Conservation (phyloP, 2,888 invertebrate genomes). For the Drosophila mercatorum region DNA sequence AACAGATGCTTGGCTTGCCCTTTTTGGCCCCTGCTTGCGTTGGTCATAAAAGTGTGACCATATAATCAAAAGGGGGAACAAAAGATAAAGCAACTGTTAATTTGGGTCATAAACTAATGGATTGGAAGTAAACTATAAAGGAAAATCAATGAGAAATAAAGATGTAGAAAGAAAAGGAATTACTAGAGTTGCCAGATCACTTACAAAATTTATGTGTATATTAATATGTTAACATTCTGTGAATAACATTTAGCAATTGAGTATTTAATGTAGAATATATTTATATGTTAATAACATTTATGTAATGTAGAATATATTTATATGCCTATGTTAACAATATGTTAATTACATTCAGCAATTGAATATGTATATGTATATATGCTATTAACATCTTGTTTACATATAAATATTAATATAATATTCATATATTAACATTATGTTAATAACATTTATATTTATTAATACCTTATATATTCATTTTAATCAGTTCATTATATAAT, state of each 20-base stretch:
- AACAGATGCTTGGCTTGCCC: constrained; percentile 18
- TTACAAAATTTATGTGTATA: background rate
- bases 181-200: background rate
- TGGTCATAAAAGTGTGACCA: constrained; percentile 41
- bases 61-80: constrained; percentile 16
- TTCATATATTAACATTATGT: background rate
- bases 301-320: too few relatives aligned
- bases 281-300: background rate
- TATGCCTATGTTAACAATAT: too few relatives aligned
- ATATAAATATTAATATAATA: too few relatives aligned
- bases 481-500: constrained; percentile 26
- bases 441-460: background rate
- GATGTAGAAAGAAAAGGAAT: background rate
- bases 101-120: background rate
- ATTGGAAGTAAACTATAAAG: background rate
- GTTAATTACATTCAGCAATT: too few relatives aligned
- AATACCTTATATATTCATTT: background rate
- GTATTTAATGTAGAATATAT: background rate
- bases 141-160: background rate
- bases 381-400: too few relatives aligned
- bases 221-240: background rate
- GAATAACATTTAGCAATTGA: too few relatives aligned
- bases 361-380: too few relatives aligned
- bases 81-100: constrained; percentile 1
- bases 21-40: background rate